phyloP scores from a whole-genome alignment of 2,888 invertebrate genomes.

The Ochlodes sylvanus region DNA sequence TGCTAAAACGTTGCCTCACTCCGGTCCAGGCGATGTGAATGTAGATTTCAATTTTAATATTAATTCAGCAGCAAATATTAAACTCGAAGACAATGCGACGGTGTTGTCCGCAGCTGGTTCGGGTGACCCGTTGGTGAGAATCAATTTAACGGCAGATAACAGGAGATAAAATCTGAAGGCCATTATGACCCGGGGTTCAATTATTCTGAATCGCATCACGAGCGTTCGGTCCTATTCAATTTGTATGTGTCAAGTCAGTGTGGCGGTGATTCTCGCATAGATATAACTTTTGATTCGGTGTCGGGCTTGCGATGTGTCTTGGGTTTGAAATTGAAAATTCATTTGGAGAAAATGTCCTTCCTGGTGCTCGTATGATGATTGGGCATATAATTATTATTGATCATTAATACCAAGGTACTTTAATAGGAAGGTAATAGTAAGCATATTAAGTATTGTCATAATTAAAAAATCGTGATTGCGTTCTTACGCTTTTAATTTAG shows the following conservation, averaged over 20 bases:
- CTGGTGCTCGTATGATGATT: no score
- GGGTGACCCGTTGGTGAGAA: slow-evolving; percentile 50
- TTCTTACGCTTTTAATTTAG: no score
- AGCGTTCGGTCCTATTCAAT: slow-evolving; percentile 5
- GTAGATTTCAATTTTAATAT: slow-evolving; percentile 34
- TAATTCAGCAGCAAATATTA: slow-evolving; percentile 30
- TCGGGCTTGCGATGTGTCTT: no score
- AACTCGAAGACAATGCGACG: slow-evolving; percentile 15
- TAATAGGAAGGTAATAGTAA: no score
- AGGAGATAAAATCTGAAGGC: slow-evolving; percentile 40
- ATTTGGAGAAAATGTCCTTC: no score
- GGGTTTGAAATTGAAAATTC: no score
- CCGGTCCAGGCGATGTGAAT: neutral
- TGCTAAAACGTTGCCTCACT: slow-evolving; percentile 17
- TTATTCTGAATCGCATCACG: slow-evolving; percentile 53
- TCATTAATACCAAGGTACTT: no score
- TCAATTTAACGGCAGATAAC: slow-evolving; percentile 63
- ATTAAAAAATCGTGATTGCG: no score
- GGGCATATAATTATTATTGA: no score
- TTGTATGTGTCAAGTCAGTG: slow-evolving; percentile 8
- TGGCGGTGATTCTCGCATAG: no score
- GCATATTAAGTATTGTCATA: no score
- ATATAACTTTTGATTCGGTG: no score
- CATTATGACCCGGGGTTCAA: slow-evolving; percentile 57
- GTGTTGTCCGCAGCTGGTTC: slow-evolving; percentile 41